A percentile compares a stretch with the other conserved stretches of the same genome.
Evolutionary conservation across 2,797 vertebrate species (phyloP).

Genomic region (Vultur gryphus): DNA sequence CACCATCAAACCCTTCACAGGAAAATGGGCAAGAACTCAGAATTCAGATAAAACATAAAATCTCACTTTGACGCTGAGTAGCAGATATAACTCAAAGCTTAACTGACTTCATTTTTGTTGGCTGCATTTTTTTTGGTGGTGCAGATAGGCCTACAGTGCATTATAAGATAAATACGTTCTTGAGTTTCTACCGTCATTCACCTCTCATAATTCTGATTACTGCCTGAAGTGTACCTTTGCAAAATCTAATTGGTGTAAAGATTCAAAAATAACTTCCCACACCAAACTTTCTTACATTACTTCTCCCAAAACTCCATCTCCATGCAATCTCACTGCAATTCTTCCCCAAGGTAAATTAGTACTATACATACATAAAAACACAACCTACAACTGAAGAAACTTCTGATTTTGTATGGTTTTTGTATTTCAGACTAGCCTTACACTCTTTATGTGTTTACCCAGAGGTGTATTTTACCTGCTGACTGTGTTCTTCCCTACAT

Average conservation of each 20-base stretch:
- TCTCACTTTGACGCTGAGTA: neutral
- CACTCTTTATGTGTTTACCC: neutral
- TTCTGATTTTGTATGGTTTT: neutral
- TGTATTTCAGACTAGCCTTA: neutral
- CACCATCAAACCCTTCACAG: neutral
- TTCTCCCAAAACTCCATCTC: neutral
- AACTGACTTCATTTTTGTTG: neutral
- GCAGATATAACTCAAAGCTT: neutral
- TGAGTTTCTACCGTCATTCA: neutral
- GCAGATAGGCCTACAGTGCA: neutral
- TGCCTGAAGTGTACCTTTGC: neutral
- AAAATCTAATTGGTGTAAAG: neutral
- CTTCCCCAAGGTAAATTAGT: neutral
- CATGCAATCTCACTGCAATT: neutral
- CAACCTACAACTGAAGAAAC: neutral
- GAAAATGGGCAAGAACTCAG: neutral
- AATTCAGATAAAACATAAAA: neutral
- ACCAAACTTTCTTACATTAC: neutral
- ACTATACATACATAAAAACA: neutral
- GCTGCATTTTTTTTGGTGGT: neutral
- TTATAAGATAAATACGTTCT: neutral
- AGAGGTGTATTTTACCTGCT: neutral
- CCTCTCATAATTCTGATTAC: neutral
- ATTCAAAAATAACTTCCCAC: neutral
- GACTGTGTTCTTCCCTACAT: neutral